Conservation (phyloP, 2,113 vertebrate genomes). For the Pyrgilauda ruficollis region DNA sequence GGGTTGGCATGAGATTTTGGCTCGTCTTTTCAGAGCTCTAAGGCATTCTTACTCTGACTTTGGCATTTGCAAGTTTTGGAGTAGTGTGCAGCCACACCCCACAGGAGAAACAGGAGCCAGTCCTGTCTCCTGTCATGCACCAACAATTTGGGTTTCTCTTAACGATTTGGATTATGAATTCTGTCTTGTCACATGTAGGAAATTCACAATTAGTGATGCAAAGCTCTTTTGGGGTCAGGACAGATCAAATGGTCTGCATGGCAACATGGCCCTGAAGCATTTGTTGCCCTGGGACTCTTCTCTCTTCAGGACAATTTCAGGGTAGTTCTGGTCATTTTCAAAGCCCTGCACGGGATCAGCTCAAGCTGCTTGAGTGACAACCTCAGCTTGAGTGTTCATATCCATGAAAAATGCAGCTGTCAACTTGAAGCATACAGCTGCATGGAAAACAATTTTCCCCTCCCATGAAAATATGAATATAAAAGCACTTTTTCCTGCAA, state of each 20-base stretch:
- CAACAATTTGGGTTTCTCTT: not conserved
- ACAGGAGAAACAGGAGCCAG: not conserved
- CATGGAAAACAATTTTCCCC: not conserved
- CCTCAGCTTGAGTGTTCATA: constrained; percentile 1
- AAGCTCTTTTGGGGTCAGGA: not conserved
- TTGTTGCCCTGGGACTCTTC: not conserved
- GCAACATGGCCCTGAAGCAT: not conserved
- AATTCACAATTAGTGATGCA: not conserved
- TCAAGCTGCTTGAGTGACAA: not conserved
- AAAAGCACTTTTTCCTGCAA: not conserved
- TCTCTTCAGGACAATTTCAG: not conserved
- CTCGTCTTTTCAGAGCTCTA: not conserved
- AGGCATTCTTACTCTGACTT: not conserved
- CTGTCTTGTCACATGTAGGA: not conserved
- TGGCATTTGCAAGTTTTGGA: not conserved
- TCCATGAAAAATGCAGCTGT: constrained; percentile 8
- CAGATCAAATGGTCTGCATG: not conserved
- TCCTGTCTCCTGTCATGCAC: not conserved
- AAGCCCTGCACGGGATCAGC: not conserved
- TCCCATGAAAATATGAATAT: not conserved
- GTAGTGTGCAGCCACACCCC: not conserved
- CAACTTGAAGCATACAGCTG: not conserved
- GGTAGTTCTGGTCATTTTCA: not conserved
- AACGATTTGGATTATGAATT: not conserved
- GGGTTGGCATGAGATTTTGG: not conserved